phyloP scores from a whole-genome alignment of 92 coral and sea anemone species.

The Porites divaricata region DNA sequence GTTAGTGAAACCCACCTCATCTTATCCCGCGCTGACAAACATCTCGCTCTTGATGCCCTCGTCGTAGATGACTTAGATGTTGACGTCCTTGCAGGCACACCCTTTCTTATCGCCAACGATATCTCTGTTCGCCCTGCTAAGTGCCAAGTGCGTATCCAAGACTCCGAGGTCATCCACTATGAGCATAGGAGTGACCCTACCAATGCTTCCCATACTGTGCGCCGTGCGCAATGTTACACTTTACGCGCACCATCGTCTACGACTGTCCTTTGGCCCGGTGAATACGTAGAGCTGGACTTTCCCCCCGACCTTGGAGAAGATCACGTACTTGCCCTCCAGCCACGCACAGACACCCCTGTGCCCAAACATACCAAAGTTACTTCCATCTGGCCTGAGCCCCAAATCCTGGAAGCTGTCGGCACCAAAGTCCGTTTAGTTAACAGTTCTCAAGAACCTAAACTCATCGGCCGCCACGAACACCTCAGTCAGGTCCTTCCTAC shows the following conservation, averaged over 20 bases:
- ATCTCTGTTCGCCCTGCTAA: constrained; percentile 66
- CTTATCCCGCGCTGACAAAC: constrained; percentile 43
- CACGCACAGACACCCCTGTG: constrained; percentile 42
- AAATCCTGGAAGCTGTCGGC: constrained; percentile 52
- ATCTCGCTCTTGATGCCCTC: constrained; percentile 55
- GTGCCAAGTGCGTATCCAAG: constrained; percentile 53
- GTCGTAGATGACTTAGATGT: constrained; percentile 60
- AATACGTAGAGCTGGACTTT: constrained; percentile 59
- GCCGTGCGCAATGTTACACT: constrained; percentile 39
- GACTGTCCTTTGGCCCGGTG: constrained; percentile 70
- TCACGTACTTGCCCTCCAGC: constrained; percentile 42
- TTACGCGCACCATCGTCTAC: constrained; percentile 49
- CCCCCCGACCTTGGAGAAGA: constrained; percentile 56
- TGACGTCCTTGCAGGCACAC: constrained; percentile 67
- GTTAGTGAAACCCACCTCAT: constrained; percentile 50
- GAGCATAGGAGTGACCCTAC: neutral
- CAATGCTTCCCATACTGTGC: constrained; percentile 12
- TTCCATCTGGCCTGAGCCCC: constrained; percentile 65
- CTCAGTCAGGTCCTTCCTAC: constrained; percentile 50
- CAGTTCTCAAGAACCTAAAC: constrained; percentile 42
- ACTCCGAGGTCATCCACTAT: constrained; percentile 49
- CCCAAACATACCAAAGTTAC: constrained; percentile 16
- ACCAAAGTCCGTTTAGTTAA: constrained; percentile 53
- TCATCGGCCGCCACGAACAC: constrained; percentile 54
- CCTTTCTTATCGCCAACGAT: constrained; percentile 60